Conservation (phyloP, 2,888 invertebrate genomes). For the Drymonia ruficornis region DNA sequence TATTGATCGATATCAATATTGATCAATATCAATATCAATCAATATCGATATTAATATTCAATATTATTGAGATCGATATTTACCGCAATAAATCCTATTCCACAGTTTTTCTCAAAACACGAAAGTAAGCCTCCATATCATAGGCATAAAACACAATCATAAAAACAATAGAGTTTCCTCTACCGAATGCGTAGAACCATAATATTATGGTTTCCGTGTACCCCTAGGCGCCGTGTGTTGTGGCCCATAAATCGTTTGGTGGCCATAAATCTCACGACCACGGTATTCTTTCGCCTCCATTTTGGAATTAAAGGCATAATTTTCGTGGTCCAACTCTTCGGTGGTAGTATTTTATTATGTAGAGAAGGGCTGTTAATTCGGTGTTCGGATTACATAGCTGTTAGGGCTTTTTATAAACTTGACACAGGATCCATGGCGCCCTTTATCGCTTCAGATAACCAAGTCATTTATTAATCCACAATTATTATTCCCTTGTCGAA, state of each 20-base stretch:
- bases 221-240: slow-evolving; percentile 27
- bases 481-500: too few species aligned
- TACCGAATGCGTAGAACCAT: slow-evolving; percentile 25
- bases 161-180: slow-evolving; percentile 29
- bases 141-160: slow-evolving; percentile 29
- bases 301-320: slow-evolving; percentile 60
- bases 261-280: slow-evolving; percentile 55
- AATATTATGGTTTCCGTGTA: slow-evolving; percentile 31
- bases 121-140: background rate
- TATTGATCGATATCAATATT: too few species aligned
- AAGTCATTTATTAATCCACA: too few species aligned
- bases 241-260: slow-evolving; percentile 52
- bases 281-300: slow-evolving; percentile 61
- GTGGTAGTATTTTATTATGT: slow-evolving; percentile 23
- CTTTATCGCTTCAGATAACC: too few species aligned
- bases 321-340: slow-evolving; percentile 37
- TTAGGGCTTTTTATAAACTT: too few species aligned
- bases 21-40: too few species aligned
- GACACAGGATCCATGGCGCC: too few species aligned
- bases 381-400: background rate
- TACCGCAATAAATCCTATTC: too few species aligned
- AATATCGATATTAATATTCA: too few species aligned
- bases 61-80: too few species aligned
- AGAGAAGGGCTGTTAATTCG: background rate
- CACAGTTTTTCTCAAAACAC: too few species aligned